A percentile compares a stretch with the other conserved stretches of the same genome.
phyloP scores from a whole-genome alignment of 2,797 vertebrate species.

The Clarias laeviceps region DNA sequence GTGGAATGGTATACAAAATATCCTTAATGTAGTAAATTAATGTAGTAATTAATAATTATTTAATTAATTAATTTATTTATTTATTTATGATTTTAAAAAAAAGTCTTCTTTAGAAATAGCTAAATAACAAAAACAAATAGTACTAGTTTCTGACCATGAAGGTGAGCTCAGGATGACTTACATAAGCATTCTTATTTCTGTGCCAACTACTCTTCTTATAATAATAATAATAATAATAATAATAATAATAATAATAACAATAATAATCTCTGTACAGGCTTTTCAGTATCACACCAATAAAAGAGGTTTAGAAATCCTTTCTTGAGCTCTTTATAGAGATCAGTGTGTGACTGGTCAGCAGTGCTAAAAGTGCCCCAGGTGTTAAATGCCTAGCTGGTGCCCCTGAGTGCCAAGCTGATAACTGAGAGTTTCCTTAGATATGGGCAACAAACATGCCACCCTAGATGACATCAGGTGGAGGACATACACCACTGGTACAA shows the following conservation, averaged over 20 bases:
- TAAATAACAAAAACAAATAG: background rate
- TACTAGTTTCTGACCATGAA: background rate
- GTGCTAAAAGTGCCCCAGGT: background rate
- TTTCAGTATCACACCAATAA: slow-evolving; percentile 35
- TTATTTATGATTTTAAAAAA: background rate
- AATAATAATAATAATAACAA: too few species aligned
- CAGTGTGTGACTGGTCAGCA: slow-evolving; percentile 21
- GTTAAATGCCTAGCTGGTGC: background rate
- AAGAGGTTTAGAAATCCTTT: slow-evolving; percentile 45
- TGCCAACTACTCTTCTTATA: slow-evolving; percentile 32
- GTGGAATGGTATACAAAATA: background rate
- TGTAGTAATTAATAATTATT: too few species aligned
- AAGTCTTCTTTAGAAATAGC: background rate
- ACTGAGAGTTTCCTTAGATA: slow-evolving; percentile 45
- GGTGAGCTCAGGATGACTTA: slow-evolving; percentile 22
- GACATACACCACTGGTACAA: slow-evolving; percentile 90
- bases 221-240: too few species aligned
- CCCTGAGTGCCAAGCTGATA: background rate
- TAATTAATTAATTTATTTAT: background rate
- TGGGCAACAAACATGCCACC: slow-evolving; percentile 70
- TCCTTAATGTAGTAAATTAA: background rate
- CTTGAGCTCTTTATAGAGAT: background rate
- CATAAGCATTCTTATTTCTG: slow-evolving; percentile 26
- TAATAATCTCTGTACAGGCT: slow-evolving; percentile 9
- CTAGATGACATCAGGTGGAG: slow-evolving; percentile 80